A percentile compares a stretch with the other conserved stretches of the same genome.
Evolutionary conservation across 1,140 invertebrate species (phyloP).

Genomic region (Caenorhabditis remanei): DNA sequence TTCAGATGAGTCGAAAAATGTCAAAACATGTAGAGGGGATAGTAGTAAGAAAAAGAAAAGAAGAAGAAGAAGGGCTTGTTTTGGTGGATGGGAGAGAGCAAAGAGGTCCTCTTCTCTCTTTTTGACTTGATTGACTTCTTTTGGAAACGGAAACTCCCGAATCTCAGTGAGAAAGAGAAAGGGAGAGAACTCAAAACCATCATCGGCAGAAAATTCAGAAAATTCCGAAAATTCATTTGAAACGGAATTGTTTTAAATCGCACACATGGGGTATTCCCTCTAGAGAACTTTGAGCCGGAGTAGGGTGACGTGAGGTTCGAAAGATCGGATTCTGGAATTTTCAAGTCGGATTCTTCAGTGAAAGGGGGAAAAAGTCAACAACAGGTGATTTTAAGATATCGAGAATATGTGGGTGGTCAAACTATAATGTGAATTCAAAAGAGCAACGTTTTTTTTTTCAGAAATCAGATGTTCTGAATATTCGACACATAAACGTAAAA

Average conservation of each 20-base stretch:
- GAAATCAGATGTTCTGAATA: no score
- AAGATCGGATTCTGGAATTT: no score
- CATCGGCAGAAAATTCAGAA: no score
- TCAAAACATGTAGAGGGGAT: background rate
- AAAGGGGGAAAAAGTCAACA: no score
- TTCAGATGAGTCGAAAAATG: background rate
- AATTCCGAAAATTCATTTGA: background rate
- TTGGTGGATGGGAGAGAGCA: background rate
- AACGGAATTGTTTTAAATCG: background rate
- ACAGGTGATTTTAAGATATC: no score
- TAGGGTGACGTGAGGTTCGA: slow-evolving; percentile 1
- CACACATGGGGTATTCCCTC: slow-evolving; percentile 37
- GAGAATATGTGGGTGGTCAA: no score
- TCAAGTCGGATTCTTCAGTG: no score
- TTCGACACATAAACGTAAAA: no score
- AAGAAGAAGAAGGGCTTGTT: slow-evolving; percentile 20
- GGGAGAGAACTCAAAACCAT: no score
- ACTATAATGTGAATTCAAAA: background rate
- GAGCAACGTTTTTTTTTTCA: background rate
- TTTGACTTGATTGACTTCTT: slow-evolving; percentile 46
- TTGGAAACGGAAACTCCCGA: slow-evolving; percentile 17
- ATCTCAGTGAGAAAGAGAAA: background rate
- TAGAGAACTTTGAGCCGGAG: slow-evolving; percentile 34
- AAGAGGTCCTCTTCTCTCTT: background rate
- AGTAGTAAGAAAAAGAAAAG: background rate